Base-by-base conservation (phyloP, 2,113 vertebrate species). In the Oryzias woworae region DNA sequence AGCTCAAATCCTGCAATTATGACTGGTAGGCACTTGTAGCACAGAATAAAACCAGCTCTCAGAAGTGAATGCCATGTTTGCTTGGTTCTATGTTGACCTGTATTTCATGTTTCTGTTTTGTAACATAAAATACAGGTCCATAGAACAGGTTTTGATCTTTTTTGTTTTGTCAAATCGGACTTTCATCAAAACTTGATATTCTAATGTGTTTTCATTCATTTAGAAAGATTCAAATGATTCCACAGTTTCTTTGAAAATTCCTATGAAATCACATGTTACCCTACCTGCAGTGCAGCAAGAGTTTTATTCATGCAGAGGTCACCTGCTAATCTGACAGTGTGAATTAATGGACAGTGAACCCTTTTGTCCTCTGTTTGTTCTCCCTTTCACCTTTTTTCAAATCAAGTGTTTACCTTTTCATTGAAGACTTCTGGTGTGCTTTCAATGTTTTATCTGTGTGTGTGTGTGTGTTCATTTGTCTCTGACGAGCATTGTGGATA, bases 271-370 rank as follows among this genome's bases (percentile, higher is more conserved):
- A 42, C 24, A 14, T 16, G 18, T 5, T 28, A 26, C 36, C 31
- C 59, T 16, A 6, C 17, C n/a, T 55, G 49, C 46, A 43, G 22
- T 47, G 45, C 23, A 58, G 16, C 17, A 49, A 44, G 43, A 6
- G 3, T 63, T 69, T 61, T 50, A 52, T 68, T 28, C 73, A 57
- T 28, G 17, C 52, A n/a, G 15, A 53, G 56, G 45, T 66, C 43
- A 75, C 7, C 15, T 66, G 51, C 57, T 52, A 55, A 65, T 47
- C 44, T 41, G 43, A 59, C 53, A 63, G 53, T 0, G 15, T 48
- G 7, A 28, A 28, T 59, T 22, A 62, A 71, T 20, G 44, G n/a
- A 66, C 28, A 52, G 12, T 14, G 58, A 12, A 45, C 23, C 24
- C 10, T 17, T 26, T 51, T 23, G 22, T 53, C 43, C n/a, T 53